Evolutionary conservation across 2,797 vertebrate genomes (phyloP), one percentile per base, ranked within the genome.

Genomic region (Clarias platycephalus): DNA sequence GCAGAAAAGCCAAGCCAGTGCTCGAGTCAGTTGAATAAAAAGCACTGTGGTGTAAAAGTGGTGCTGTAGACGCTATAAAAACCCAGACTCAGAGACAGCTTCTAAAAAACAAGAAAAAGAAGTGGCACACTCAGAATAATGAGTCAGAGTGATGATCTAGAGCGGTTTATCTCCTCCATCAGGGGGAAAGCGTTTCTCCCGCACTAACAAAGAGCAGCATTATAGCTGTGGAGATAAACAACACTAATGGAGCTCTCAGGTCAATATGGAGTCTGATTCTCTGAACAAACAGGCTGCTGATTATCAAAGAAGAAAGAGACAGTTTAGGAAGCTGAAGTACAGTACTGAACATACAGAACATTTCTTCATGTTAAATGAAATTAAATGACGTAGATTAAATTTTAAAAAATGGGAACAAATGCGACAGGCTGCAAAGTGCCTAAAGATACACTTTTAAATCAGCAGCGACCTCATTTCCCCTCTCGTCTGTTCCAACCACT

Each of bases 151-250:
- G 26, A 20, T 55, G 26, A 71, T 22, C 68, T 64, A 58, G 57
- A 58, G 40, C 68, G 0, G 24, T 9, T 80, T 66, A 81, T 75
- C 40, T 81, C 68, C 22, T 64, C 31, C 22, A 75, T 85, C 60
- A 81, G 84, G 44, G 57, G 66, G 70, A 53, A 34, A 44, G 8
- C 28, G 5, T 8, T 71, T 63, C 70, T 63, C 13, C 0, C n/a
- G 0, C 15, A 5, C 0, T 57, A 34, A 78, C 58, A 34, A 22
- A 55, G 78, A 64, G 68, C 68, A 62, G 83, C 77, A 7, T 74
- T 74, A 74, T 53, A 57, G 24, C 40, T 44, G 40, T 9, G 66
- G 26, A 80, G 31, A 70, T 28, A 55, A 40, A 62, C 3, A 24
- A 8, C 40, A 55, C 76, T 78, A 68, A 81, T 81, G 66, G 26